These are phyloP conservation scores for Archaeoteleia sp. DNA, from an alignment of 2,888 invertebrate species.

Conservation along the genomic window DNA sequence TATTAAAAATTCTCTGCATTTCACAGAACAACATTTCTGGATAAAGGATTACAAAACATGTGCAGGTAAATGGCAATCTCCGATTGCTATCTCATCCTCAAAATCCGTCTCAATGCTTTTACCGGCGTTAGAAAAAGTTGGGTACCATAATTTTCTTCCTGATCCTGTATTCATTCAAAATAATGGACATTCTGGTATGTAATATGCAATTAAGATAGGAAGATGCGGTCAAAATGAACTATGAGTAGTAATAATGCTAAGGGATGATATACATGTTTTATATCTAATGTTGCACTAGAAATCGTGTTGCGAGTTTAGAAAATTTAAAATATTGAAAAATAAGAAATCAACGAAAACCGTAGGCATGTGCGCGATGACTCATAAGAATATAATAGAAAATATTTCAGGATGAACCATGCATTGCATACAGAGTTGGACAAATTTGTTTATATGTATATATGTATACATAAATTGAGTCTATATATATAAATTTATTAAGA, in stretches of 20 bases:
- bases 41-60: slow-evolving; percentile 79
- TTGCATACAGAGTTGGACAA: too few species aligned
- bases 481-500: too few species aligned
- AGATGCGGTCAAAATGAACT: too few species aligned
- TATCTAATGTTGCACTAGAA: not conserved
- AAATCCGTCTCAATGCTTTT: slow-evolving; percentile 81
- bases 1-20: not conserved
- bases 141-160: slow-evolving; percentile 82
- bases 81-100: slow-evolving; percentile 79
- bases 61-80: slow-evolving; percentile 82
- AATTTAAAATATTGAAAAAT: not conserved
- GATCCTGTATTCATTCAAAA: slow-evolving; percentile 80
- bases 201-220: too few species aligned
- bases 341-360: too few species aligned
- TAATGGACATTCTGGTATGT: slow-evolving; percentile 86
- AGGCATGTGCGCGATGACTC: too few species aligned
- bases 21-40: slow-evolving; percentile 81
- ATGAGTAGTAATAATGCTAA: too few species aligned
- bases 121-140: slow-evolving; percentile 83
- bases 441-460: too few species aligned
- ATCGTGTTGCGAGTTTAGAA: not conserved
- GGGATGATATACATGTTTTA: slow-evolving; percentile 58
- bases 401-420: too few species aligned
- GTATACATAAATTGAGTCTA: too few species aligned
- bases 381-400: too few species aligned